Evolutionary conservation across 2,113 vertebrate genomes (phyloP), one percentile per base, ranked within the genome.

Genomic region (Manacus vitellinus): DNA sequence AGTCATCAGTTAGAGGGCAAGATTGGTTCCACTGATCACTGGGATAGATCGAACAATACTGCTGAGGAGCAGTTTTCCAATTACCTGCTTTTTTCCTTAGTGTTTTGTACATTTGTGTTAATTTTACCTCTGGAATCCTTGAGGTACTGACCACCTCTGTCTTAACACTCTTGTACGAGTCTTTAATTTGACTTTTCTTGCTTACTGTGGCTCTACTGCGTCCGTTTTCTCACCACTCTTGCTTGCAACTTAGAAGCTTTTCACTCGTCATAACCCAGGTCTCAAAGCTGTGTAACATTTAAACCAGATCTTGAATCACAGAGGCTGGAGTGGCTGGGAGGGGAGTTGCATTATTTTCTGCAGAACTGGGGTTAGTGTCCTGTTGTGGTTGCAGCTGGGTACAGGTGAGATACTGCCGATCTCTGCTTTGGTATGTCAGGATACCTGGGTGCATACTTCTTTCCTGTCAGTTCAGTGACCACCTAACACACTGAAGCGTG

Each of bases 261-360:
- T 55, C 65, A 72, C 16, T 4, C 19, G 3, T n/a, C 0, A 0
- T 27, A 84, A 51, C 14, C 8, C 10, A 37, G 5, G 9, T 41
- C 84, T 22, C 0, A 0, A 10, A 62, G 17, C 28, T 55, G 12
- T 65, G 25, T 8, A 25, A 24, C 23, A 24, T 0, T 52, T 14
- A 72, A 91, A 20, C 14, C 43, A 22, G 10, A 4, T 27, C 31
- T 81, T 33, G 55, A 35, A 35, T 47, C 25, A 24, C 30, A 59
- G 31, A 73, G 75, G 4, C 44, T 33, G 54, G 27, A 11, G 21
- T 56, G 33, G n/a, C 17, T 67, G 13, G 28, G 33, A 67, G 28
- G 8, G 44, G 4, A 44, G 7, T 44, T 51, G 12, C 3, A 31
- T 30, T 71, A 35, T 58, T 59, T 54, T 28, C 30, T 65, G 44